phyloP scores from a whole-genome alignment of 2,113 vertebrate genomes.

The Indri indri region DNA sequence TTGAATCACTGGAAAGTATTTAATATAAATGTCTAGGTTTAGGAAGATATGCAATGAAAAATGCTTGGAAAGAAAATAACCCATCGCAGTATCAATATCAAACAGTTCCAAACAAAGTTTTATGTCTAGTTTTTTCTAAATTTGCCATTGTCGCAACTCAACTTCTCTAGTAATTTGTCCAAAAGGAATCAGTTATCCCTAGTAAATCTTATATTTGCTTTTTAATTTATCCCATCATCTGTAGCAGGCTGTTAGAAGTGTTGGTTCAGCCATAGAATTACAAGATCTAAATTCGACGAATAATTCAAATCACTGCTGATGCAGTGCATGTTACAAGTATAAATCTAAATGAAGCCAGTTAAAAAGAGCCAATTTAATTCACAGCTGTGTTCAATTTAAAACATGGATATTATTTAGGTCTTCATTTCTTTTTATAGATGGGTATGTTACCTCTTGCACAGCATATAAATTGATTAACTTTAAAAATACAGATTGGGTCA shows the following conservation, averaged over 20 bases:
- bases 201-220: slow-evolving; percentile 20
- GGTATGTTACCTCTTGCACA: slow-evolving; percentile 40
- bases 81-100: not conserved
- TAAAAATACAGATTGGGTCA: slow-evolving; percentile 60
- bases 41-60: not conserved
- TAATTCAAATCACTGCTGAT: slow-evolving; percentile 52
- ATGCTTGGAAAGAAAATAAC: not conserved
- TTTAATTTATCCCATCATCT: slow-evolving; percentile 45
- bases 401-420: slow-evolving; percentile 50
- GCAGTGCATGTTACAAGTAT: slow-evolving; percentile 36
- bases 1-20: not conserved
- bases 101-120: not conserved
- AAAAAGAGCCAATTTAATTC: slow-evolving; percentile 59
- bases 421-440: slow-evolving; percentile 35
- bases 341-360: slow-evolving; percentile 48
- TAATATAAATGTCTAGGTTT: not conserved
- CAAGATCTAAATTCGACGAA: slow-evolving; percentile 58
- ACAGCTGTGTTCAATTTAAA: slow-evolving; percentile 57
- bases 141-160: not conserved
- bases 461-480: slow-evolving; percentile 58
- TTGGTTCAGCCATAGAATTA: slow-evolving; percentile 53
- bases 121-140: slow-evolving; percentile 30
- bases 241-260: slow-evolving; percentile 21
- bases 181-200: not conserved
- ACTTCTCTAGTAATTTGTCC: not conserved